phyloP scores from a whole-genome alignment of 2,797 vertebrate genomes.

The Enteromius anoplus region DNA sequence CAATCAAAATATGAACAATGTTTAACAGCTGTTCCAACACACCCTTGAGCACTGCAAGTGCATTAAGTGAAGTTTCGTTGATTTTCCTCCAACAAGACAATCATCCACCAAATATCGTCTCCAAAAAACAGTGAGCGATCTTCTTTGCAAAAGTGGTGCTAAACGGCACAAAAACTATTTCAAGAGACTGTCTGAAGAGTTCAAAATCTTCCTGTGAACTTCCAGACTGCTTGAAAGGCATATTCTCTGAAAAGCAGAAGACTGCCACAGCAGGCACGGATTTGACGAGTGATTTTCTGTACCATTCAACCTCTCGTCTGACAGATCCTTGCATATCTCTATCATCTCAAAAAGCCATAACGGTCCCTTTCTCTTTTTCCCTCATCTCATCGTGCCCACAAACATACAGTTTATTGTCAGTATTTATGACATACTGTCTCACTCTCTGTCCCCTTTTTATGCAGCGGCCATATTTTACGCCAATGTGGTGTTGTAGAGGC shows the following conservation, averaged over 20 bases:
- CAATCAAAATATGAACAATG: neutral
- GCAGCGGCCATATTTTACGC: constrained; percentile 73
- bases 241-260: constrained; percentile 23
- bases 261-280: neutral
- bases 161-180: neutral
- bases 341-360: constrained; percentile 39
- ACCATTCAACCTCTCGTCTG: neutral
- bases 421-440: constrained; percentile 53
- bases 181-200: neutral
- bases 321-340: constrained; percentile 18
- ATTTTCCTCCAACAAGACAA: neutral
- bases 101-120: constrained; percentile 41
- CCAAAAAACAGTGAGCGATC: neutral
- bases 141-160: neutral
- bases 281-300: constrained; percentile 20
- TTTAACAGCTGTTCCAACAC: neutral
- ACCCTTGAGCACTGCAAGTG: constrained; percentile 14
- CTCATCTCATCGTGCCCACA: constrained; percentile 41
- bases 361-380: constrained; percentile 51
- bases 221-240: constrained; percentile 22
- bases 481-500: constrained; percentile 66
- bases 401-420: constrained; percentile 74
- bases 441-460: constrained; percentile 70
- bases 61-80: neutral
- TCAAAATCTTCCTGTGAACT: neutral